A percentile compares a stretch with the other conserved stretches of the same genome.
Conservation (phyloP, 2,113 vertebrate genomes). For the Stegostoma tigrinum region DNA sequence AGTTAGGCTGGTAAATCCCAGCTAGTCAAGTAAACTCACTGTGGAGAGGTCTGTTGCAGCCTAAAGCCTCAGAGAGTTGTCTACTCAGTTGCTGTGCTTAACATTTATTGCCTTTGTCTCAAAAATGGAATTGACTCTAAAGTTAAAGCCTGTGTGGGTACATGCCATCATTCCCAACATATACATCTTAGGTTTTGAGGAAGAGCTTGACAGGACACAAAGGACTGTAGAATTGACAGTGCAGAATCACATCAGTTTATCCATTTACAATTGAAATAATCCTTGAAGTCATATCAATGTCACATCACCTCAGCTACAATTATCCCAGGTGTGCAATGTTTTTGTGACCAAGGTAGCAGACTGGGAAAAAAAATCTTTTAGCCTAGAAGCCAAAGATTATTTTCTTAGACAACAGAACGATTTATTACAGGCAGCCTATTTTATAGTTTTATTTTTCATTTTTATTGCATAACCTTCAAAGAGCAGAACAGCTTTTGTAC, state of each 20-base stretch:
- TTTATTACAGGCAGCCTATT: neutral
- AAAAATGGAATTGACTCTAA: slow-evolving; percentile 1
- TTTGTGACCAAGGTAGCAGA: neutral
- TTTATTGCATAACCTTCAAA: neutral
- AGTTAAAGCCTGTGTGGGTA: neutral
- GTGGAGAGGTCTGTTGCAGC: neutral
- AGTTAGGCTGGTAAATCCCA: slow-evolving; percentile 38
- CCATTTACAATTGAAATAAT: slow-evolving; percentile 23
- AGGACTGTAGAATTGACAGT: neutral
- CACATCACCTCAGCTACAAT: neutral
- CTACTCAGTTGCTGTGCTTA: neutral
- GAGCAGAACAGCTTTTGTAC: neutral
- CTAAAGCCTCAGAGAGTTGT: neutral
- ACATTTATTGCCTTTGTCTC: neutral
- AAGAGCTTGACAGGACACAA: neutral
- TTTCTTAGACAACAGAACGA: neutral
- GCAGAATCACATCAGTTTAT: slow-evolving; percentile 23
- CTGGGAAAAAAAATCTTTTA: neutral
- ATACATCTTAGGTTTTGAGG: neutral
- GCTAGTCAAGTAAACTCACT: slow-evolving; percentile 36
- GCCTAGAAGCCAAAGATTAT: neutral
- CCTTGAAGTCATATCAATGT: neutral
- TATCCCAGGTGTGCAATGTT: neutral
- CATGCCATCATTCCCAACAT: slow-evolving; percentile 7
- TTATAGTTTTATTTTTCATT: neutral